These are phyloP conservation scores for Balearica regulorum DNA, from an alignment of 2,797 vertebrate species.

Conservation along the genomic window DNA sequence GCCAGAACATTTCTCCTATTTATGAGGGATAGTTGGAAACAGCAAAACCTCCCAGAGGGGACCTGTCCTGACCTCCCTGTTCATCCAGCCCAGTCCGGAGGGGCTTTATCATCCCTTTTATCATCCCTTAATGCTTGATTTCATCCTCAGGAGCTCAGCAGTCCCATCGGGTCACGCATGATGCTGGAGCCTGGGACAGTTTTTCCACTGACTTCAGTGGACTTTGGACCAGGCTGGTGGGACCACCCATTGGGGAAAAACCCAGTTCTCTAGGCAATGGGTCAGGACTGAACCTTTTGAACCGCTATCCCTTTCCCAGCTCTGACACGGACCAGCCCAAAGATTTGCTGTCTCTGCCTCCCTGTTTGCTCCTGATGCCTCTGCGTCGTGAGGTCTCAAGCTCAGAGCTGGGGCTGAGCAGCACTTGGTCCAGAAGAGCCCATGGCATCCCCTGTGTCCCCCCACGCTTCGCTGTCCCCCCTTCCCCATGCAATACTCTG, in stretches of 20 bases:
- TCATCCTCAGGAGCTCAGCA: neutral
- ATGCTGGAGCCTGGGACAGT: neutral
- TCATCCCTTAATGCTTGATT: neutral
- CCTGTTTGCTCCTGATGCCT: neutral
- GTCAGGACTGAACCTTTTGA: neutral
- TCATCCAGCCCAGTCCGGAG: neutral
- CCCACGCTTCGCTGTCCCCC: fast-evolving
- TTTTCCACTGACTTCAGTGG: neutral
- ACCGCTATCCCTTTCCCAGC: neutral
- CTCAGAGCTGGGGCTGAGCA: neutral
- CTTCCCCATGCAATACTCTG: neutral
- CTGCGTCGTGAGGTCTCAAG: fast-evolving
- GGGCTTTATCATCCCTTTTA: neutral
- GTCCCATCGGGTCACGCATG: fast-evolving
- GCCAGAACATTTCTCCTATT: slow-evolving; percentile 6
- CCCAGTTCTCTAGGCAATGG: no score
- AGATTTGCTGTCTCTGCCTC: neutral
- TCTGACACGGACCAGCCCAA: fast-evolving
- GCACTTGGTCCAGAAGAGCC: neutral
- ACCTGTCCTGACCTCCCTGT: neutral
- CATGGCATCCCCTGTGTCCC: neutral
- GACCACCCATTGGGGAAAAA: neutral
- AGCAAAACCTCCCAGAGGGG: neutral
- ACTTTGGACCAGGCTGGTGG: neutral
- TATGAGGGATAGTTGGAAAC: neutral